These are phyloP conservation scores for Congeria kusceri DNA, from an alignment of 2,888 invertebrate genomes.

Conservation along the genomic window DNA sequence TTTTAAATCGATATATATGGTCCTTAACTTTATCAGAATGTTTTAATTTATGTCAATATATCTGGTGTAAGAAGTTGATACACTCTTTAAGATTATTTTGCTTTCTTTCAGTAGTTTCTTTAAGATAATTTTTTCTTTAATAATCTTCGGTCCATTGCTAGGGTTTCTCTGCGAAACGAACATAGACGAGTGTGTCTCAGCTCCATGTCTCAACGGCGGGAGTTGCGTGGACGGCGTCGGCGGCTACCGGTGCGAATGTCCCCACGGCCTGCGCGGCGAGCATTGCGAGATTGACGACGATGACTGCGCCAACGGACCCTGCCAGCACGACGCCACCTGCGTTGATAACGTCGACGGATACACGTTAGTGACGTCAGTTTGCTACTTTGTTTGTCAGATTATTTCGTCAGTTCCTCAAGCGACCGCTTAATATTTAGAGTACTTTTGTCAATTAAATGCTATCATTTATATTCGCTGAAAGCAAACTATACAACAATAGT, in stretches of 20 bases:
- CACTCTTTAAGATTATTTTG: neutral
- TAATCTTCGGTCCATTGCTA: too few relatives aligned
- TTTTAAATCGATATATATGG: too few relatives aligned
- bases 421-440: too few relatives aligned
- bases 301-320: conserved; percentile 87
- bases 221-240: conserved; percentile 77
- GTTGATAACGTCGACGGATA: conserved; percentile 74
- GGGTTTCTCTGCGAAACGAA: conserved; percentile 50
- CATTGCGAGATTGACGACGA: conserved; percentile 84
- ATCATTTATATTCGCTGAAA: too few relatives aligned
- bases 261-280: conserved; percentile 66
- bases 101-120: neutral
- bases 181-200: conserved; percentile 70
- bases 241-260: conserved; percentile 73
- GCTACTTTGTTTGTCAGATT: too few relatives aligned
- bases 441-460: too few relatives aligned
- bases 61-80: neutral
- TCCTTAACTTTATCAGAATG: too few relatives aligned
- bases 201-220: conserved; percentile 73
- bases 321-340: conserved; percentile 78
- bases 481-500: too few relatives aligned
- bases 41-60: too few relatives aligned
- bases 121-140: conserved; percentile 2
- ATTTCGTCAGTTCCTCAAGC: too few relatives aligned
- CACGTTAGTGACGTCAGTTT: neutral